Percentiles rank a stretch among this genome's conserved stretches.
Conservation (phyloP, 2,113 vertebrate genomes). For the Rhinolophus ferrumequinum region DNA sequence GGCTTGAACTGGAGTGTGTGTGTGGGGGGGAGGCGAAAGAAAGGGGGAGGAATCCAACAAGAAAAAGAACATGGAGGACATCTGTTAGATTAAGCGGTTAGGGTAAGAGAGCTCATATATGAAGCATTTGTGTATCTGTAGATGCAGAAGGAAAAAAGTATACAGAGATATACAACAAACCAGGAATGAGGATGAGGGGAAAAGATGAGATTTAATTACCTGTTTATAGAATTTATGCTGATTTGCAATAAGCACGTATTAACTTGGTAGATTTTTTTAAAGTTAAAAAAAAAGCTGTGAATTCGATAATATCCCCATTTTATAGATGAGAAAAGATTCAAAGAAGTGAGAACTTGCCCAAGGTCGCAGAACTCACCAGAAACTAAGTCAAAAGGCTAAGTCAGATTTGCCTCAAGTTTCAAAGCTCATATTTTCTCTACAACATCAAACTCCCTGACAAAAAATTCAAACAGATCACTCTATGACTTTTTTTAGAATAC, state of each 20-base stretch:
- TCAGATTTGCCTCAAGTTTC: not conserved
- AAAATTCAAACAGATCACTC: not conserved
- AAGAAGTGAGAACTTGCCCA: not conserved
- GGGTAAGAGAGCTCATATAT: not conserved
- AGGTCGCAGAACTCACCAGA: not conserved
- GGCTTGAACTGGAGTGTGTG: no score
- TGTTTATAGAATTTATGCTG: not conserved
- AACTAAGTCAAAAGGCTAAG: not conserved
- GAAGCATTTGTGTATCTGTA: not conserved
- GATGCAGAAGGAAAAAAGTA: not conserved
- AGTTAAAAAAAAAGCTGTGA: not conserved
- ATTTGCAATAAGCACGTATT: not conserved
- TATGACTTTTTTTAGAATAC: not conserved
- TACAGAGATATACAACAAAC: not conserved
- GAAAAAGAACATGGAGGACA: not conserved
- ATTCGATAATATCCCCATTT: not conserved
- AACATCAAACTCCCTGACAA: constrained; percentile 1
- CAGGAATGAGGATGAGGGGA: not conserved
- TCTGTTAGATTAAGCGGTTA: not conserved
- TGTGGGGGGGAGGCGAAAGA: no score
- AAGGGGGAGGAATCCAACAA: no score
- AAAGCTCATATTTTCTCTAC: not conserved
- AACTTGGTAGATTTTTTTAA: not conserved
- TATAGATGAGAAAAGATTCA: not conserved
- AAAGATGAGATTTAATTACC: not conserved